Evolutionary conservation across 2,888 invertebrate genomes (phyloP), one percentile per base, ranked within the genome.

Genomic region (Epinotia ramella): DNA sequence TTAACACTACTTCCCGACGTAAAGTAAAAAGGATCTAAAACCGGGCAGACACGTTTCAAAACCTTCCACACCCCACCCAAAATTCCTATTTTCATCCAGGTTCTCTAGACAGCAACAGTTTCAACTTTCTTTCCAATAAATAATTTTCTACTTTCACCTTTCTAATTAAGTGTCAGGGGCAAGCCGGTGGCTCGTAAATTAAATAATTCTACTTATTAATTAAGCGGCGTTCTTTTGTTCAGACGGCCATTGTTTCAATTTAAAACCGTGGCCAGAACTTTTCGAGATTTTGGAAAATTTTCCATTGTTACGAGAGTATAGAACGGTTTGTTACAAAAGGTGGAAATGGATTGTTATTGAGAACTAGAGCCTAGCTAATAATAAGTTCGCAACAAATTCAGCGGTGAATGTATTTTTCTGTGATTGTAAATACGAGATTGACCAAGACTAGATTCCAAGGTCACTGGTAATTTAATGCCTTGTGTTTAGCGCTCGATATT

Each of bases 131-230:
- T 74, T 57, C 62, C 56, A 57, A 76, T 76, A 76, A 76, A 67
- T 67, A 66, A 76, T 72, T 53, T 67, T 62, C 46, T 33, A 76
- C 71, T 67, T 62, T 33, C 65, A 46, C 20, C 62, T 44, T 56
- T 18, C 76, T 67, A 76, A 76, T 76, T 63, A 76, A 16, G 67
- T 56, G 76, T 72, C 76, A 72, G 72, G 72, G 72, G 72, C 76
- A 72, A 66, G 66, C 64, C 56, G 64, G 65, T 40, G 16, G 59
- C 49, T 71, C 75, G 66, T 72, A 72, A 76, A 72, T 76, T 76
- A 76, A 63, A 67, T 76, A 71, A 66, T 76, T 76, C 71, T 71
- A 63, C 76, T 72, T 76, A 76, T 76, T 76, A 76, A 76, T 76
- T 76, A 76, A 76, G 76, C 65, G 46, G 18, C 63, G 33, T 76